Percentiles rank a stretch among this genome's conserved stretches.
These are phyloP conservation scores for Ganaspis sp. DNA, from an alignment of 1,140 invertebrate genomes.

Conservation along the genomic window DNA sequence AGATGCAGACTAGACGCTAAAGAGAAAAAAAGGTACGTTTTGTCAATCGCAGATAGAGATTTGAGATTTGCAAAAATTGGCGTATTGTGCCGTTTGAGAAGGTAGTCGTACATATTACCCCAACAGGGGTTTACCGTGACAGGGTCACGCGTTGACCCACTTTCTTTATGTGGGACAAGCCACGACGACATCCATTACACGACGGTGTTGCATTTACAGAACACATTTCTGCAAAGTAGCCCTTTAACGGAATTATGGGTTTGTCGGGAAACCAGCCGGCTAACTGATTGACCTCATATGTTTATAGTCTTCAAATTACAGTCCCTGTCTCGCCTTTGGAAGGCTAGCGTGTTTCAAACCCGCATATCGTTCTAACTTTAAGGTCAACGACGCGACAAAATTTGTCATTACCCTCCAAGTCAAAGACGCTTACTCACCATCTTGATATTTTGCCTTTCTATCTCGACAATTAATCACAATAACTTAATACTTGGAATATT, in stretches of 20 bases:
- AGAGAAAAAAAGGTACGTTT: neutral
- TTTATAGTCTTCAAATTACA: slow-evolving; percentile 13
- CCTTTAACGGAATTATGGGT: slow-evolving; percentile 52
- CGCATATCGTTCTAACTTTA: neutral
- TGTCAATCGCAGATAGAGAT: neutral
- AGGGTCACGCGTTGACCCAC: slow-evolving; percentile 71
- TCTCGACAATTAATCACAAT: neutral
- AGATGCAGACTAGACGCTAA: neutral
- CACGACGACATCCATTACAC: slow-evolving; percentile 54
- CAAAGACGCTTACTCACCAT: neutral
- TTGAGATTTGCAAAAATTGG: neutral
- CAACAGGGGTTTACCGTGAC: slow-evolving; percentile 56
- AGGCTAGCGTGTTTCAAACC: neutral
- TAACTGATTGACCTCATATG: slow-evolving; percentile 36
- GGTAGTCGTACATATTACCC: slow-evolving; percentile 47
- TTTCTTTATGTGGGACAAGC: slow-evolving; percentile 58
- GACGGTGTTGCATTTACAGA: slow-evolving; percentile 46
- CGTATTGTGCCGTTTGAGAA: neutral
- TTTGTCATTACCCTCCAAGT: neutral
- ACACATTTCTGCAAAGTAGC: slow-evolving; percentile 53
- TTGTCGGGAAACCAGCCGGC: slow-evolving; percentile 37
- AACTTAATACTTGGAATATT: too few relatives aligned
- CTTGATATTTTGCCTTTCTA: neutral
- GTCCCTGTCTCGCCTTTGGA: neutral
- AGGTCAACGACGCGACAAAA: slow-evolving; percentile 5